Evolutionary conservation across 2,888 invertebrate genomes (phyloP).

Genomic region (Sarcophaga subvicina): DNA sequence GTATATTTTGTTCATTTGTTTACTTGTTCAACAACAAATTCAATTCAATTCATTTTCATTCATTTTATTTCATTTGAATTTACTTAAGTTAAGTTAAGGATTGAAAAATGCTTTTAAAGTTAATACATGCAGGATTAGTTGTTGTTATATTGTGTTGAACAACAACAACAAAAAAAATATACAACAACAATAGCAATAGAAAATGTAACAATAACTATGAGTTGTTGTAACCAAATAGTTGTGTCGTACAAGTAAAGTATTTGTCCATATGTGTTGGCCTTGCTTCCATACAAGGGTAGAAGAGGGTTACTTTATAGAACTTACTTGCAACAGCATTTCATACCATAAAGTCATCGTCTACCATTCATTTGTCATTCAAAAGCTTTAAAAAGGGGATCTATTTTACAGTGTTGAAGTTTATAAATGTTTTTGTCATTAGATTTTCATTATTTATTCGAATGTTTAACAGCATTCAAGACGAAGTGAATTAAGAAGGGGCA

Average conservation of each 20-base stretch:
- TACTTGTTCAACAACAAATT: conserved; percentile 33
- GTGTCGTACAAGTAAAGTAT: conserved; percentile 21
- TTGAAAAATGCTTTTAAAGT: conserved; percentile 69
- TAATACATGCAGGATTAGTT: conserved; percentile 68
- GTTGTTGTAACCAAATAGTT: conserved; percentile 57
- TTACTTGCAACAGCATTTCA: conserved; percentile 66
- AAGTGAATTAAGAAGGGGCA: background rate
- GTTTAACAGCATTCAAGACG: conserved; percentile 71
- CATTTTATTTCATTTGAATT: conserved; percentile 9
- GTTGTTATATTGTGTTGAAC: conserved; percentile 43
- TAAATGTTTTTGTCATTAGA: conserved; percentile 80
- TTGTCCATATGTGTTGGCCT: conserved; percentile 7
- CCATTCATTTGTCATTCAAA: conserved; percentile 77
- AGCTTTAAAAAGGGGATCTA: conserved; percentile 76
- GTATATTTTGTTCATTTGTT: background rate
- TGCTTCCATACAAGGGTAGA: background rate
- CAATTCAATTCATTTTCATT: conserved; percentile 16
- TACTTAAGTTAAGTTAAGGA: conserved; percentile 40
- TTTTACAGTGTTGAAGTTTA: conserved; percentile 74
- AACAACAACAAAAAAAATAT: conserved; percentile 23
- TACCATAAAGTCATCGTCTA: background rate
- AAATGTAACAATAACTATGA: background rate
- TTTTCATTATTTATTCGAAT: conserved; percentile 79
- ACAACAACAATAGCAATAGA: conserved; percentile 6
- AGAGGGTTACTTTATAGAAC: background rate